A percentile compares a stretch with the other conserved stretches of the same genome.
Evolutionary conservation across 2,113 vertebrate species (phyloP).

Genomic region (Proterorhinus semilunaris): DNA sequence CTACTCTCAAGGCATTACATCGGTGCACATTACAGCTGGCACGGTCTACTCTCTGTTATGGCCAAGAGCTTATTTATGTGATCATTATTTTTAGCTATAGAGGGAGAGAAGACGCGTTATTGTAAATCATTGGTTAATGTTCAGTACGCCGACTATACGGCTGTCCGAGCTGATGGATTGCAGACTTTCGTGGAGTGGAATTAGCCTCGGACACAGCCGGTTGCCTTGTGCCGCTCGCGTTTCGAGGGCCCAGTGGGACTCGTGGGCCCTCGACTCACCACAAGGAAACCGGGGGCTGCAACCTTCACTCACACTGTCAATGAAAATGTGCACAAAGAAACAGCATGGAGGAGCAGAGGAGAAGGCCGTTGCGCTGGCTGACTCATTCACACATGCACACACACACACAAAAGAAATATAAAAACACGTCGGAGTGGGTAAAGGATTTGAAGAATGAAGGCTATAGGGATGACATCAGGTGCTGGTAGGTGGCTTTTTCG

Average conservation of each 20-base stretch:
- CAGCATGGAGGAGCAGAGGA: conserved; percentile 19
- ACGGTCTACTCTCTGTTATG: conserved; percentile 6
- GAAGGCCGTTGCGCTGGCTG: conserved; percentile 30
- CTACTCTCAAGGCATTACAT: conserved; percentile 18
- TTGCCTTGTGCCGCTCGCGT: conserved; percentile 29
- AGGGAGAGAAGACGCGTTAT: neutral
- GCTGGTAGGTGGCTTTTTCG: conserved; percentile 47
- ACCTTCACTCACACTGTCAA: conserved; percentile 33
- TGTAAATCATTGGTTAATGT: neutral
- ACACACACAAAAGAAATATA: neutral
- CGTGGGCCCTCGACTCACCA: conserved; percentile 35
- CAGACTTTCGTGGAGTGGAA: neutral
- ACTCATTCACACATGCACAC: conserved; percentile 32
- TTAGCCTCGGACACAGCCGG: conserved; percentile 11
- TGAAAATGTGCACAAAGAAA: conserved; percentile 11
- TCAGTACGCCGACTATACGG: neutral
- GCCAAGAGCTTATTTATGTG: neutral
- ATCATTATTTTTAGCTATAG: neutral
- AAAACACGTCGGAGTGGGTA: neutral
- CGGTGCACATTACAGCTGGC: conserved; percentile 1
- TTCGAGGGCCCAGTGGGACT: conserved; percentile 29
- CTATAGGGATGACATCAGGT: conserved; percentile 34
- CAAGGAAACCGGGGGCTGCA: conserved; percentile 16
- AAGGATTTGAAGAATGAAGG: conserved; percentile 24
- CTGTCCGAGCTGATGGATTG: neutral